Base-by-base conservation (phyloP, 2,888 invertebrate species). In the Andrena camellia region DNA sequence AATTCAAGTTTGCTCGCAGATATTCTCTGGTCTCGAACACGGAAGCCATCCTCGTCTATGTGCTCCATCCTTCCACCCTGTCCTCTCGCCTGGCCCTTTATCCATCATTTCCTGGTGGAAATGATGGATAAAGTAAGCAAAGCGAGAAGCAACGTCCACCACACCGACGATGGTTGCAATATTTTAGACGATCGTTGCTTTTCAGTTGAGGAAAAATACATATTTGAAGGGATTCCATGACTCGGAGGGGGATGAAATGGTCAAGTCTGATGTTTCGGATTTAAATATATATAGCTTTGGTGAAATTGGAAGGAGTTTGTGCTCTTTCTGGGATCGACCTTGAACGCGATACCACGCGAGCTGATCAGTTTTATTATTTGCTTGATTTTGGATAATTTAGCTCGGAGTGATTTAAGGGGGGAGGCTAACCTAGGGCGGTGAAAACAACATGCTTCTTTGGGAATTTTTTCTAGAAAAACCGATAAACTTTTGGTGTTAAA, bases 1-100 rank as follows among this genome's bases (percentile, higher is more conserved):
- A 89, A 91, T 91, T 91, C 89, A 87, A 90, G 90, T 89, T 90
- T 86, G 87, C 83, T 87, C 86, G 90, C 86, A 91, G 90, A 88
- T 90, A 91, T 90, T 86, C 87, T 83, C 86, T 80, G 84, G 86
- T 80, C 42, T 70, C 78, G 85, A 90, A 92, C 88, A 91, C 92
- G 91, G 92, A 92, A 92, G 91, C 86, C 81, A 80, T 69, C 78
- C 72, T 69, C 63, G 72, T 76, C 33, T 67, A 67, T 54, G 23
- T 54, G 62, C 42, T 33, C 66, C 74, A 60, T 52, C 10, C 54
- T 29, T 68, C 52, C 33, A 26, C 48, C 35, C 4, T 70, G 50
- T 50, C 62, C 60, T 62, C 74, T 59, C 26, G 59, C 35, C 35
- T 8, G 42, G 57, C 29, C 68, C 23, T 57, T 26, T 57, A 26